These are phyloP conservation scores for Glaucopsyche alexis DNA, from an alignment of 2,888 invertebrate genomes.

Conservation along the genomic window DNA sequence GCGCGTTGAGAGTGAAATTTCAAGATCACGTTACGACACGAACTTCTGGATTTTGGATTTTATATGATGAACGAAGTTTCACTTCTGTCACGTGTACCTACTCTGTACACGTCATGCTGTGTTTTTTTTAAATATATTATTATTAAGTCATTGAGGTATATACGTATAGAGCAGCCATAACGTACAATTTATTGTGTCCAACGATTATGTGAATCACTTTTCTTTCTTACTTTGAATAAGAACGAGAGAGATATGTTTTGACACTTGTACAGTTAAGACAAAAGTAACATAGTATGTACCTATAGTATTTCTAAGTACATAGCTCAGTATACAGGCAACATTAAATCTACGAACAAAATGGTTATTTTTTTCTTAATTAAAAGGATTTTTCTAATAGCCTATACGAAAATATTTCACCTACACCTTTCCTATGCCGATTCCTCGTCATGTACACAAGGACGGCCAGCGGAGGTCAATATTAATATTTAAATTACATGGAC, in stretches of 20 bases:
- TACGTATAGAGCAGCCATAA: neutral
- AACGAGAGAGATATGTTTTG: neutral
- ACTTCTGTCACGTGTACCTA: no score
- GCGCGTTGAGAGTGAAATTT: no score
- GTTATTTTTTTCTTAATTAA: conserved; percentile 9
- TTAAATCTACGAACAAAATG: conserved; percentile 17
- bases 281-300: neutral
- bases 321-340: conserved; percentile 17
- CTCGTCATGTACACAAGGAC: conserved; percentile 38
- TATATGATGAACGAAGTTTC: no score
- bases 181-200: neutral
- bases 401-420: conserved; percentile 29
- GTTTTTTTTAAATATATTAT: no score
- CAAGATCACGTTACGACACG: no score
- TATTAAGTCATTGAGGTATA: conserved; percentile 4
- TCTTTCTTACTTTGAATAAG: neutral
- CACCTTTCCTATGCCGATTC: conserved; percentile 23
- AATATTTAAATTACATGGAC: conserved; percentile 76
- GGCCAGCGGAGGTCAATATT: conserved; percentile 69
- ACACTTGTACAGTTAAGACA: neutral
- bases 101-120: no score
- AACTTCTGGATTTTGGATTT: no score
- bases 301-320: neutral
- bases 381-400: conserved; percentile 25
- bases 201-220: neutral